Base-by-base conservation (phyloP, 2,113 vertebrate species). In the Poeciliopsis occidentalis region DNA sequence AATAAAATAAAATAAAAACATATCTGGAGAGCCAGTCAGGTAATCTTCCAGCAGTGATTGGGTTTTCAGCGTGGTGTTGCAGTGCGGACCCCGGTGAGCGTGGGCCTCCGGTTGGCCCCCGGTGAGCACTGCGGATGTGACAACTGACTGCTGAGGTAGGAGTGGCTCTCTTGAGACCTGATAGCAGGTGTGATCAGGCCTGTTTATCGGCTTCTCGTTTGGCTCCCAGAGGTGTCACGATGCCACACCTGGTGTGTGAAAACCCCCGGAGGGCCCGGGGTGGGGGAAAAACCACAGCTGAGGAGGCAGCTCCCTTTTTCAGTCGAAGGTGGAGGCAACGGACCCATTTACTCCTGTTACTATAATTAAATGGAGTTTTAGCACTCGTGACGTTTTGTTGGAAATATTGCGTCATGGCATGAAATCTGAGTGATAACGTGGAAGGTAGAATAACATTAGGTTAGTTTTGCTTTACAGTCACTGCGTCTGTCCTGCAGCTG, bases 191-290 rank as follows among this genome's bases (percentile, higher is more conserved):
- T 69, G 87, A 92, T 88, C 82, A 82, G 86, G 64, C 51, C 88
- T 87, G 85, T 87, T 91, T 89, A 82, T 87, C 87, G 84, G 87
- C 87, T 87, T 87, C 85, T 89, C 84, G 78, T 81, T 62, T 69
- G 79, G 88, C 88, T 92, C 87, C 88, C 82, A 76, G 69, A 89
- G 89, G 91, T 85, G 82, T 91, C 83, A 88, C 84, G 62, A 76
- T 71, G 79, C 81, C 87, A 84, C 92, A 90, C 91, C 92, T 93
- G 89, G 76, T 67, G 80, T 87, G 91, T 89, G 91, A 91, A 89
- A 82, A 81, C 83, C 78, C 87, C 77, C 73, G 15, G 75, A 76
- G 79, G 85, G 68, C 10, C 34, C 34, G 31, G 67, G 77, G 34
- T 51, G 47, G 6, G 19, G 47, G 47, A 22, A 60, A 79, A 71